phyloP scores from a whole-genome alignment of 2,797 vertebrate species.

The Pangasius djambal region DNA sequence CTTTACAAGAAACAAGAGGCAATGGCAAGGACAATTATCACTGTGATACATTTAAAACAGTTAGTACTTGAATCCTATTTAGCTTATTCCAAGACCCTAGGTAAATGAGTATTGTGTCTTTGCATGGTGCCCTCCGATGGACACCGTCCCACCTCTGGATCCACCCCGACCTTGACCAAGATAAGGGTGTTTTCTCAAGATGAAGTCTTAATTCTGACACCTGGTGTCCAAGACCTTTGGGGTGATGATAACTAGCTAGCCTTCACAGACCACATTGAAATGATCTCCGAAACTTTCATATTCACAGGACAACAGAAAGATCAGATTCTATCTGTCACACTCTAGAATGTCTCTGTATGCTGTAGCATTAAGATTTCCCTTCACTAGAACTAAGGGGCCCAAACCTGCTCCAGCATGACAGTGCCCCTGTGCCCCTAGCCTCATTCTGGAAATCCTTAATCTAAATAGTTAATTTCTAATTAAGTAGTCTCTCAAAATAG shows the following conservation, averaged over 20 bases:
- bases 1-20: background rate
- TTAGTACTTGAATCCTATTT: background rate
- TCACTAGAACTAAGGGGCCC: too few species aligned
- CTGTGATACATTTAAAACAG: background rate
- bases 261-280: background rate
- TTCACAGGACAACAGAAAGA: background rate
- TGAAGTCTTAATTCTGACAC: background rate
- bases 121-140: background rate
- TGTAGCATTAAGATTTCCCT: too few species aligned
- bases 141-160: background rate
- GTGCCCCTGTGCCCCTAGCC: background rate
- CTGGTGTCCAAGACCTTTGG: background rate
- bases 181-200: background rate
- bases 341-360: background rate
- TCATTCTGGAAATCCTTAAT: background rate
- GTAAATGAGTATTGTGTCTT: background rate
- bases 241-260: background rate
- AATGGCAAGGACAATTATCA: background rate
- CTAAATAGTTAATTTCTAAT: background rate
- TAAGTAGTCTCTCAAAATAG: background rate
- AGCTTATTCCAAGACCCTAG: background rate
- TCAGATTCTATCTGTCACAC: background rate
- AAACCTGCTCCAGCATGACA: too few species aligned
- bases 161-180: background rate
- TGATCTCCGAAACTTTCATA: background rate